Base-by-base conservation (phyloP, 2,888 invertebrate genomes). In the Aquatica leii region DNA sequence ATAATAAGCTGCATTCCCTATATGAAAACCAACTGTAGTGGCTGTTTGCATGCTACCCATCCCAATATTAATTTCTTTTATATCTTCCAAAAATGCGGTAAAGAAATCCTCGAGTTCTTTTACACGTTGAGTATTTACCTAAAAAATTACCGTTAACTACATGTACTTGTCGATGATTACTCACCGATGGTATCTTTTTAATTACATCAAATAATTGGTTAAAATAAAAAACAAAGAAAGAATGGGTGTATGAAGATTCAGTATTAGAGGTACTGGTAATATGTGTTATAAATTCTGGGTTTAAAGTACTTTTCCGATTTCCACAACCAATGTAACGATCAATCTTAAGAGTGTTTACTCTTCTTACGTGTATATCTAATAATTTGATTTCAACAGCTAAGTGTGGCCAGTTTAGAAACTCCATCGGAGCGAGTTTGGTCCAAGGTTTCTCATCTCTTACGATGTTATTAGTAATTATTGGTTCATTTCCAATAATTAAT, bases 361-460 rank as follows among this genome's bases (percentile, higher is more conserved):
- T 46, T 20, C 57, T 46, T n/a, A 71, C 35, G 17, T 56, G 40
- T 35, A 71, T 52, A 31, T 67, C 67, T 9, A 70, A 68, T 20
- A 71, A 48, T 50, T 62, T 66, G n/a, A 71, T 49, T 15, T 62
- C 56, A n/a, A n/a, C n/a, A n/a, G n/a, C n/a, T n/a, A n/a, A n/a
- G n/a, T n/a, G n/a, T n/a, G n/a, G n/a, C n/a, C n/a, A n/a, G n/a
- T n/a, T n/a, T n/a, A n/a, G n/a, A n/a, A n/a, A n/a, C n/a, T n/a
- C n/a, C n/a, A n/a, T n/a, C n/a, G n/a, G n/a, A n/a, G n/a, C n/a
- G n/a, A n/a, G n/a, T n/a, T n/a, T n/a, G n/a, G n/a, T n/a, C n/a
- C n/a, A n/a, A n/a, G n/a, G n/a, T n/a, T n/a, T n/a, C n/a, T n/a
- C n/a, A n/a, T n/a, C n/a, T n/a, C n/a, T n/a, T n/a, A n/a, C n/a